A percentile compares a stretch with the other conserved stretches of the same genome.
Evolutionary conservation across 2,113 vertebrate species (phyloP).

Genomic region (Columba livia): DNA sequence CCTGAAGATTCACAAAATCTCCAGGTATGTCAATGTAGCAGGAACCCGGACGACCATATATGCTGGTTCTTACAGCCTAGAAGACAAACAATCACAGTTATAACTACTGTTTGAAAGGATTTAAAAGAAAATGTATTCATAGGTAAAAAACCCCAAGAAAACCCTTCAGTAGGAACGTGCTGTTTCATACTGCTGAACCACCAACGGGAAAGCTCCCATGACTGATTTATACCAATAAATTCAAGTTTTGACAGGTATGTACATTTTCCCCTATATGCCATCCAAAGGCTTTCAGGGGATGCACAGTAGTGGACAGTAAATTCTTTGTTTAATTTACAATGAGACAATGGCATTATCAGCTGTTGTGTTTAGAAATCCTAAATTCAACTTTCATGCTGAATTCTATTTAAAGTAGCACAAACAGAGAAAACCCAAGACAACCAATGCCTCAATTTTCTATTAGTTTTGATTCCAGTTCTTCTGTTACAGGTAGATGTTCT

Average conservation of each 20-base stretch:
- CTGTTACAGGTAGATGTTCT: not conserved
- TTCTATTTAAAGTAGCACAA: not conserved
- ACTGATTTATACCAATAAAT: not conserved
- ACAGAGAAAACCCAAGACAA: not conserved
- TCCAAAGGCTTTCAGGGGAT: not conserved
- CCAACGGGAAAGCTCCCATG: not conserved
- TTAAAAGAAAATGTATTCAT: not conserved
- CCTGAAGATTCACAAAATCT: conserved; percentile 88
- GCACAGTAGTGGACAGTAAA: not conserved
- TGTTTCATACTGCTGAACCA: not conserved
- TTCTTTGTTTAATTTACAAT: not conserved
- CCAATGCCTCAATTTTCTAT: not conserved
- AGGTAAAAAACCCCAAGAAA: not conserved
- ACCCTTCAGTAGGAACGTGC: not conserved
- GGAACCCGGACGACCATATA: conserved; percentile 91
- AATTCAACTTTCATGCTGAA: not conserved
- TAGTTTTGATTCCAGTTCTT: not conserved
- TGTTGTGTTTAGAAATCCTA: not conserved
- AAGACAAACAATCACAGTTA: not conserved
- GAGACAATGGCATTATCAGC: not conserved
- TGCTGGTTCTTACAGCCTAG: conserved; percentile 91
- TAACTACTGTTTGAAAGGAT: not conserved
- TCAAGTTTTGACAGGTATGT: not conserved
- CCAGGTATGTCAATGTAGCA: conserved; percentile 95
- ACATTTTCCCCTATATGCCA: not conserved